Base-by-base conservation (phyloP, 2,113 vertebrate species). In the Piliocolobus tephrosceles region DNA sequence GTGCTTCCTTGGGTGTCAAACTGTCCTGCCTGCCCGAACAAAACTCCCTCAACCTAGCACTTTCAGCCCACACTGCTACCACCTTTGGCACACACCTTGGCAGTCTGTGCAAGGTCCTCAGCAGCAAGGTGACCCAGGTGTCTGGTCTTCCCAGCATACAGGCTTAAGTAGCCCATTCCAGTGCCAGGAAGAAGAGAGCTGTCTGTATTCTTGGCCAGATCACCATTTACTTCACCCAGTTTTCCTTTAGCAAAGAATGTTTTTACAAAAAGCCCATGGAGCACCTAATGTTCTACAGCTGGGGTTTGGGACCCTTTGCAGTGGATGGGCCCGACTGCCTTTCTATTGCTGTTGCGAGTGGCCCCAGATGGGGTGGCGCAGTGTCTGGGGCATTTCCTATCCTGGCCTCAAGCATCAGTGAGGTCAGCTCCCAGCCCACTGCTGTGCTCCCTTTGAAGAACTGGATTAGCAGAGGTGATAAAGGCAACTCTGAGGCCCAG, bases 331-430 rank as follows among this genome's bases (percentile, higher is more conserved):
- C 2, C 0, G 8, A 40, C 6, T 8, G 14, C 10, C 30, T 79
- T 32, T 45, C 73, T 1, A 0, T 30, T 11, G 8, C 47, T 16
- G 22, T 35, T 58, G 13, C 0, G 0, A 12, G 0, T 16, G 82
- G n/a, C 43, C 68, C 79, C 10, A 5, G 38, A 35, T 68, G 12
- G 66, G 4, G 0, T 76, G 68, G 25, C 76, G 38, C 20, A n/a
- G 43, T 3, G 1, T 43, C 57, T 20, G 88, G 45, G 3, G 3
- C 47, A 32, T 95, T 89, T 22, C 85, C 32, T 68, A 79, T 27
- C 13, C 32, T 55, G n/a, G 55, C 75, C 95, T 88, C 86, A 87
- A 76, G 50, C 94, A 66, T 83, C 90, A 10, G 76, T 58, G 86
- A 95, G 85, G 94, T 97, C 70, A 86, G 16, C 94, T 80, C 52